Conservation (phyloP, 2,113 vertebrate genomes). For the Stomatorhinus ivindoensis region DNA sequence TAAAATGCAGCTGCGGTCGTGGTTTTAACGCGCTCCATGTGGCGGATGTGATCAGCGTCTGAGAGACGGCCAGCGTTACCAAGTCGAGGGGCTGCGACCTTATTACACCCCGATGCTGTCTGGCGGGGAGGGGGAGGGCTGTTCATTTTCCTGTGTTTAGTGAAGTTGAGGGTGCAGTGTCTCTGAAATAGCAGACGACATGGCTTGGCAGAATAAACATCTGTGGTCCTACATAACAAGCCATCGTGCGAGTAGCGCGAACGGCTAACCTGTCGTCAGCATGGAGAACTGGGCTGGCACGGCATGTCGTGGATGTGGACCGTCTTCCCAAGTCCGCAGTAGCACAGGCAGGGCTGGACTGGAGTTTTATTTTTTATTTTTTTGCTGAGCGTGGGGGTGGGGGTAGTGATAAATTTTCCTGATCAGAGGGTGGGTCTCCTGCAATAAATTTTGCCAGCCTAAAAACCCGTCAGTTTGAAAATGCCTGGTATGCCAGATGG, state of each 20-base stretch:
- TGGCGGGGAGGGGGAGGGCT: not conserved
- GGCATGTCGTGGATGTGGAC: not conserved
- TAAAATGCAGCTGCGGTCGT: not conserved
- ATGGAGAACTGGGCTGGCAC: not conserved
- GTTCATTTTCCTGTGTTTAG: not conserved
- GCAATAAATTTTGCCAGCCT: not conserved
- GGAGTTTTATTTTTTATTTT: not conserved
- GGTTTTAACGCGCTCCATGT: not conserved
- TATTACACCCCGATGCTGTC: not conserved
- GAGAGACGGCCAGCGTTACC: not conserved
- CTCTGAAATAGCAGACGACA: not conserved
- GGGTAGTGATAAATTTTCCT: not conserved
- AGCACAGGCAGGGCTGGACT: not conserved
- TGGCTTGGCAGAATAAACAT: not conserved
- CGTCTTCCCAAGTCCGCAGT: not conserved
- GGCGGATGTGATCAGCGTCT: not conserved
- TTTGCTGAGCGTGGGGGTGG: not conserved
- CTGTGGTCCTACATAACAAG: too few relatives aligned
- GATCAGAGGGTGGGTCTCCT: not conserved
- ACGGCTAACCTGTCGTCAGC: not conserved
- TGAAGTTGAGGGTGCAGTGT: not conserved
- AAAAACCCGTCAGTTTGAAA: not conserved
- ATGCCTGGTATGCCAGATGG: not conserved
- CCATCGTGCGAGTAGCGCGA: not conserved
- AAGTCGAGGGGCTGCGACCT: not conserved